Evolutionary conservation across 2,797 vertebrate genomes (phyloP), one percentile per base, ranked within the genome.

Genomic region (Nannoperca obscura): DNA sequence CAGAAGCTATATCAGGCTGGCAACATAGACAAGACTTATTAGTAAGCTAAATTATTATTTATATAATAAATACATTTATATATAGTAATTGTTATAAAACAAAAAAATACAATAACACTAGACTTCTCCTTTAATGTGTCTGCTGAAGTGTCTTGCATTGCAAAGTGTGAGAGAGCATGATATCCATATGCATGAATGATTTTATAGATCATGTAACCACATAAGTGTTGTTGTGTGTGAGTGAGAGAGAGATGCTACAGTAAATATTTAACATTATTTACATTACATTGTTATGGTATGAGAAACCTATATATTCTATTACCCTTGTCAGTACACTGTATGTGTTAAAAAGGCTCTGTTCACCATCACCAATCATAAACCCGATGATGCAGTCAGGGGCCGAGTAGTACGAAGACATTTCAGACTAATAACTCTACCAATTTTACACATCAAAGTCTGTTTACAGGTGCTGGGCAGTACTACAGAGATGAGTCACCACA

Each of bases 141-240:
- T 77, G 13, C 46, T 78, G 19, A 44, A 38, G 34, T 66, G 47
- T 69, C 32, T n/a, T 64, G 27, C 47, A 47, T 59, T 67, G 40
- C 1, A 6, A 17, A 30, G 12, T 73, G 27, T 13, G 5, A 71
- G 46, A 15, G 14, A 70, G 69, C 69, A 86, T 81, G 72, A 24
- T 38, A 30, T 60, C 10, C 50, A 3, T 64, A 42, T 74, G 62
- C 78, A 84, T 88, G 74, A 58, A 32, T 58, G 14, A 73, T 36
- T 82, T 82, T 80, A 85, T 54, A 60, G 1, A 54, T 40, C 68
- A 32, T 70, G 4, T 57, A 15, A 61, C 27, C 60, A 17, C 9
- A 47, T n/a, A 3, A 20, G 4, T 19, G 13, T 71, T 20, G 49
- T 32, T 36, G 15, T 62, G 53, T 36, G 5, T 9, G 53, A 13